Percentiles rank a stretch among this genome's conserved stretches.
Conservation (phyloP, 1,140 invertebrate genomes). For the Sweltsa coloradensis region DNA sequence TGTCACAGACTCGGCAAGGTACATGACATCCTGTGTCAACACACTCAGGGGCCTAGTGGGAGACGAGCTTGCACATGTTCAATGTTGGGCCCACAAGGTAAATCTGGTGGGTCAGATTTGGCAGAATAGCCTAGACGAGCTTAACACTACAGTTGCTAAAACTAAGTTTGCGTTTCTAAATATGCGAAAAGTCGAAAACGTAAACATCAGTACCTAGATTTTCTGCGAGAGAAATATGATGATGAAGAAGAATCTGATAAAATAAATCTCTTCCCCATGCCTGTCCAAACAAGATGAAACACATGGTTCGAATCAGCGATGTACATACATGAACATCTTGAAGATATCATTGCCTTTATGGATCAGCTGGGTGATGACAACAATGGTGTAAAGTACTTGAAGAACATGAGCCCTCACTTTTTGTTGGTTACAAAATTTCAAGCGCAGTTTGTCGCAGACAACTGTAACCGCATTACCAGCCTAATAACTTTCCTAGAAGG, state of each 20-base stretch:
- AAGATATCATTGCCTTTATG: background rate
- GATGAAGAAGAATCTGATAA: background rate
- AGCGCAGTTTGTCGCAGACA: background rate
- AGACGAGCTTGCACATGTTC: background rate
- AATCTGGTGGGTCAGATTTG: conserved; percentile 1
- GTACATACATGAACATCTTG: conserved; percentile 1
- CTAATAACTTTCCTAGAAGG: conserved; percentile 2
- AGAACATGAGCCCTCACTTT: background rate
- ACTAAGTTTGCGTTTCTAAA: background rate
- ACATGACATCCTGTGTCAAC: background rate
- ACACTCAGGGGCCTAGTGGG: background rate
- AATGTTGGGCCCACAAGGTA: conserved; percentile 1
- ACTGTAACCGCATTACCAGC: background rate
- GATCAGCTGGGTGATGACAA: background rate
- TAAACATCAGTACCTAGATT: background rate
- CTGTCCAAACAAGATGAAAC: conserved; percentile 1
- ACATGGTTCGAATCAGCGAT: background rate
- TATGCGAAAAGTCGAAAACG: background rate
- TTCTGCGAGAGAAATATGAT: background rate
- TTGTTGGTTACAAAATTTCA: background rate
- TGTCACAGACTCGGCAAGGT: background rate
- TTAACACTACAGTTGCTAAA: background rate
- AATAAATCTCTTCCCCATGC: background rate
- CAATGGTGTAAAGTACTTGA: background rate
- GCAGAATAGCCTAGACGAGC: background rate